phyloP scores from a whole-genome alignment of 1,140 invertebrate species.

The Hycleus cichorii region DNA sequence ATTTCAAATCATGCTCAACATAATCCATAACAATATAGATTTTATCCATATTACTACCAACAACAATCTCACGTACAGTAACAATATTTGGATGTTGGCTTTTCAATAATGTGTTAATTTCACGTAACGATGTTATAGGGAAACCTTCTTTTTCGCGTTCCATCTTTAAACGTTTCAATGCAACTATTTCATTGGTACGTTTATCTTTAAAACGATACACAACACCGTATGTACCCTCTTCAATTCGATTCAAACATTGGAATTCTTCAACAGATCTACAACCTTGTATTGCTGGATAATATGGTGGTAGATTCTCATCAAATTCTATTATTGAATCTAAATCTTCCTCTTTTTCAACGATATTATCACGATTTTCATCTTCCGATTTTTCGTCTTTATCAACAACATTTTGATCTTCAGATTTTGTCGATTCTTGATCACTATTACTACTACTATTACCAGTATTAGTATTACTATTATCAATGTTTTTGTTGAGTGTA shows the following conservation, averaged over 20 bases:
- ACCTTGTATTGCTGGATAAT: constrained; percentile 86
- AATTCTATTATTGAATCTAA: constrained; percentile 35
- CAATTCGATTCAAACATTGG: constrained; percentile 93
- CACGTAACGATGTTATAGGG: constrained; percentile 95
- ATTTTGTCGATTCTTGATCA: constrained; percentile 22
- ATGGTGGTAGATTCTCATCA: constrained; percentile 66
- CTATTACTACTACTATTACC: constrained; percentile 15
- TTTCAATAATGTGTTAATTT: constrained; percentile 97
- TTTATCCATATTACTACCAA: constrained; percentile 99
- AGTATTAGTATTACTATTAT: constrained; percentile 40
- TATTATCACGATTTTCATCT: background rate
- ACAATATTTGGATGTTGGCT: constrained; percentile 96
- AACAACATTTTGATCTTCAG: constrained; percentile 11
- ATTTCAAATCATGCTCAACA: constrained; percentile 97
- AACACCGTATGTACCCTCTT: constrained; percentile 95
- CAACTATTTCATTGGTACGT: constrained; percentile 95
- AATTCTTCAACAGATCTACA: constrained; percentile 98
- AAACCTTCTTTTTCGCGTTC: constrained; percentile 99
- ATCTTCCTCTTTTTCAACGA: background rate
- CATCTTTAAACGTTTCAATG: constrained; percentile 98
- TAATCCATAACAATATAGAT: constrained; percentile 99
- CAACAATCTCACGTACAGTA: constrained; percentile 96
- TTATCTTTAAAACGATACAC: constrained; percentile 95
- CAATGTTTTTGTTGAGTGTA: constrained; percentile 32
- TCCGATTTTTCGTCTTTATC: background rate